Evolutionary conservation across 2,113 vertebrate species (phyloP).

Genomic region (Platichthys stellatus): DNA sequence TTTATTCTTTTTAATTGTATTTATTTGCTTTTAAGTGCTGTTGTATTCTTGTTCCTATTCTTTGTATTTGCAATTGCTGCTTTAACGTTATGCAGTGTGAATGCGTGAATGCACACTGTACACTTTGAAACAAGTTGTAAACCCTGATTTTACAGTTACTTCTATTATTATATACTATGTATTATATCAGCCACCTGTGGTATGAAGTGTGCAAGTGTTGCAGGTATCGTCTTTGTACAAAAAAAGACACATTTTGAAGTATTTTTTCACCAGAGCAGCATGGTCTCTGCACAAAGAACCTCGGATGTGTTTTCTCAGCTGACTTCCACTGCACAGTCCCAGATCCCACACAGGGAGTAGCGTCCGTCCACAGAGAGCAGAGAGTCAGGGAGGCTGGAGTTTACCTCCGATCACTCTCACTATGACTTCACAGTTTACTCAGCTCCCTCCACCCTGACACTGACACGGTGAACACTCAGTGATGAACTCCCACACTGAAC

Average conservation of each 20-base stretch:
- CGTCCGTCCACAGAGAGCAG: slow-evolving; percentile 25
- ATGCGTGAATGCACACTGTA: no score
- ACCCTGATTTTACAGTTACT: no score
- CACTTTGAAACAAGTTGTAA: no score
- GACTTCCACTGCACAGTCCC: slow-evolving; percentile 52
- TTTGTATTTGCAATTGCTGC: no score
- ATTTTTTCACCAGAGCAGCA: slow-evolving; percentile 16
- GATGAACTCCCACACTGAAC: slow-evolving; percentile 46
- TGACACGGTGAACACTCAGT: slow-evolving; percentile 19
- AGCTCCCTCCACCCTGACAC: slow-evolving; percentile 21
- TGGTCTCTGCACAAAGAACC: slow-evolving; percentile 31
- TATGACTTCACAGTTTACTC: slow-evolving; percentile 51
- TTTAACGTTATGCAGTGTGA: no score
- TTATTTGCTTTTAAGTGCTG: no score
- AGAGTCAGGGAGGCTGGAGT: slow-evolving; percentile 9
- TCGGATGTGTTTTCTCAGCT: slow-evolving; percentile 76
- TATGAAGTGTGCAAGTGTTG: no score
- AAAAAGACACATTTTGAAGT: background rate
- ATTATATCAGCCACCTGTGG: no score
- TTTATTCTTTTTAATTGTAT: no score
- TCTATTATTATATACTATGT: no score
- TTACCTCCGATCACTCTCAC: slow-evolving; percentile 47
- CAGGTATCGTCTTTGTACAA: background rate
- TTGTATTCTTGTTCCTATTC: no score
- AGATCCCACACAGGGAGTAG: slow-evolving; percentile 30